These are phyloP conservation scores for Anastatus disparis DNA, from an alignment of 1,140 invertebrate species.

Conservation along the genomic window DNA sequence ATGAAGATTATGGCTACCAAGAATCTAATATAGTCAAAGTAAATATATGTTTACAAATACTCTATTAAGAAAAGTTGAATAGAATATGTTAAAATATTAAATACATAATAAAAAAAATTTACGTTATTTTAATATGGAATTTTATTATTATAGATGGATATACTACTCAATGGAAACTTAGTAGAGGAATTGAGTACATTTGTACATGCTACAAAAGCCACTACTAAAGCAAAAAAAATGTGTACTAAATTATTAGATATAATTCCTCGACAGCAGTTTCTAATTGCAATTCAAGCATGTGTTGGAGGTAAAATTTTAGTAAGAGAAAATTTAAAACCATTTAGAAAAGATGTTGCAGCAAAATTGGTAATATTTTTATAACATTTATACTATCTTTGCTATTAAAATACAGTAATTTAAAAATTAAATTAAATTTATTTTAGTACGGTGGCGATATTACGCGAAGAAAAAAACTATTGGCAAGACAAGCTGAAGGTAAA, in stretches of 20 bases:
- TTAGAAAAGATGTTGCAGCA: conserved; percentile 91
- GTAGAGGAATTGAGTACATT: conserved; percentile 92
- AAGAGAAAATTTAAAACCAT: conserved; percentile 87
- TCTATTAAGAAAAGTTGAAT: no score
- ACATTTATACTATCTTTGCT: conserved; percentile 19
- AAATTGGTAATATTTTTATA: conserved; percentile 78
- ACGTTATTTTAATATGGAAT: not conserved
- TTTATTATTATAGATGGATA: conserved; percentile 72
- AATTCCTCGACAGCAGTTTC: conserved; percentile 89
- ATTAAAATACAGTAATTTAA: not conserved
- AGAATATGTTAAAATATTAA: no score
- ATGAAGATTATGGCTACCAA: conserved; percentile 90
- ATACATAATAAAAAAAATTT: no score
- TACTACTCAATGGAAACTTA: conserved; percentile 82
- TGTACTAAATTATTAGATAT: conserved; percentile 85
- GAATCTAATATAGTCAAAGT: conserved; percentile 79
- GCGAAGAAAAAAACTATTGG: conserved; percentile 88
- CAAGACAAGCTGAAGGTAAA: conserved; percentile 92
- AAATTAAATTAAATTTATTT: conserved; percentile 47
- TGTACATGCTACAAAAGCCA: conserved; percentile 78
- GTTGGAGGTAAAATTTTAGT: conserved; percentile 86
- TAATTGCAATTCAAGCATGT: conserved; percentile 88
- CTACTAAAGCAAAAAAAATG: conserved; percentile 76
- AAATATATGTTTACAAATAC: conserved; percentile 43
- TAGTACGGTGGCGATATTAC: conserved; percentile 95